Conservation (phyloP, 2,797 vertebrate genomes). For the Mionectes olivaceus region DNA sequence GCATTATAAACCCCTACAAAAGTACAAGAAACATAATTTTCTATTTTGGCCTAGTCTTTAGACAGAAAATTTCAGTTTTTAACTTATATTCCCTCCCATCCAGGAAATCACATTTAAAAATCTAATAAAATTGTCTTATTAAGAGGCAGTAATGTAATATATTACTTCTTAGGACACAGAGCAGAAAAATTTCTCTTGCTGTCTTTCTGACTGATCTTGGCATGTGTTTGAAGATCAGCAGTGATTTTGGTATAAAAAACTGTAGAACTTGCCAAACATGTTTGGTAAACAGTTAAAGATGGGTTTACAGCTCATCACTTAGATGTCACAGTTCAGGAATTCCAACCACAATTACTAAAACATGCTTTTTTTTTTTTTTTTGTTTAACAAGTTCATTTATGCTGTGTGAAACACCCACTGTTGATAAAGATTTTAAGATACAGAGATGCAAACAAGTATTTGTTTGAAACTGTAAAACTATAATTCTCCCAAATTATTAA, state of each 20-base stretch:
- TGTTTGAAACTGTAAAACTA: background rate
- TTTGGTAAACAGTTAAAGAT: background rate
- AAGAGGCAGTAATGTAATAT: background rate
- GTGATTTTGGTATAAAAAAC: background rate
- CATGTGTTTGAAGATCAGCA: background rate
- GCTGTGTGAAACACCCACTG: background rate
- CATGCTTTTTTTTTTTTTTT: background rate
- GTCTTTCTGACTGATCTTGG: background rate
- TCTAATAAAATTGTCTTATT: background rate
- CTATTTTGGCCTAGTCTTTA: background rate
- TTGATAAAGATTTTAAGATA: background rate
- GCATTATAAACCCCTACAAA: background rate
- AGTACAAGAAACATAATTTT: background rate
- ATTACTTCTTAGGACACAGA: background rate
- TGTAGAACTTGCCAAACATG: background rate
- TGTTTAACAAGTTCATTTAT: background rate
- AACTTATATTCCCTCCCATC: background rate
- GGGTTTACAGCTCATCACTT: background rate
- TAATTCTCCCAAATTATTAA: background rate
- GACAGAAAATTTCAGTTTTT: background rate
- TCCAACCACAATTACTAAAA: background rate
- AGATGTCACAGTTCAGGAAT: background rate
- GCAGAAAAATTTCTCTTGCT: background rate
- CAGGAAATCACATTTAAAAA: background rate
- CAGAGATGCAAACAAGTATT: background rate